Conservation (phyloP, 2,113 vertebrate species). For the Notothenia coriiceps region DNA sequence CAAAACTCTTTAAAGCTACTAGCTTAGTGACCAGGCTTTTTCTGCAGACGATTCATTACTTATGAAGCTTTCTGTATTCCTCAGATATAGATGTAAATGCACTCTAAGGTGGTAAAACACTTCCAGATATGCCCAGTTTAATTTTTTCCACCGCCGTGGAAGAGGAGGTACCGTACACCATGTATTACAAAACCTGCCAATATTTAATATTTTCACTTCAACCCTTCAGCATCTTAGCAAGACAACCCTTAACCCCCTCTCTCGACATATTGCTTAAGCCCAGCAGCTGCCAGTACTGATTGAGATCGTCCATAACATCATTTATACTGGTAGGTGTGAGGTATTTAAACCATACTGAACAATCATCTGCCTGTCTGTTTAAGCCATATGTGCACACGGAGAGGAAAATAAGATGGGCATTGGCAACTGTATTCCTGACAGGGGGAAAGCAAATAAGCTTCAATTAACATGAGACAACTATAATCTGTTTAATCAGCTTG, state of each 20-base stretch:
- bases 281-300: slow-evolving; percentile 53
- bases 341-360: slow-evolving; percentile 39
- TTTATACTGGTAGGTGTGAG: slow-evolving; percentile 34
- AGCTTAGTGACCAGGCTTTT: no score
- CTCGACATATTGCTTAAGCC: slow-evolving; percentile 34
- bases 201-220: not conserved
- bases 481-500: slow-evolving; percentile 69
- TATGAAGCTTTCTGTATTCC: not conserved
- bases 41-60: no score
- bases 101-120: not conserved
- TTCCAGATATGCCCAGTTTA: not conserved
- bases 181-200: not conserved
- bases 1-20: no score
- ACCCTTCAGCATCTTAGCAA: slow-evolving; percentile 43
- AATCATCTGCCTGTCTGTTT: slow-evolving; percentile 45
- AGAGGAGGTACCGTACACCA: not conserved
- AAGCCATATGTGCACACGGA: slow-evolving; percentile 42
- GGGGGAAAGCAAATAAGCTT: slow-evolving; percentile 45
- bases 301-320: slow-evolving; percentile 40
- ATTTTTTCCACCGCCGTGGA: not conserved
- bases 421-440: slow-evolving; percentile 44
- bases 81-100: not conserved
- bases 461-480: slow-evolving; percentile 63
- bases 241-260: slow-evolving; percentile 39
- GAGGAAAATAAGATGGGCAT: not conserved